Evolutionary conservation across 30 jellyfish, hydroid and myxozoan genomes (phyloP).

Genomic region (Rhopilema esculentum): DNA sequence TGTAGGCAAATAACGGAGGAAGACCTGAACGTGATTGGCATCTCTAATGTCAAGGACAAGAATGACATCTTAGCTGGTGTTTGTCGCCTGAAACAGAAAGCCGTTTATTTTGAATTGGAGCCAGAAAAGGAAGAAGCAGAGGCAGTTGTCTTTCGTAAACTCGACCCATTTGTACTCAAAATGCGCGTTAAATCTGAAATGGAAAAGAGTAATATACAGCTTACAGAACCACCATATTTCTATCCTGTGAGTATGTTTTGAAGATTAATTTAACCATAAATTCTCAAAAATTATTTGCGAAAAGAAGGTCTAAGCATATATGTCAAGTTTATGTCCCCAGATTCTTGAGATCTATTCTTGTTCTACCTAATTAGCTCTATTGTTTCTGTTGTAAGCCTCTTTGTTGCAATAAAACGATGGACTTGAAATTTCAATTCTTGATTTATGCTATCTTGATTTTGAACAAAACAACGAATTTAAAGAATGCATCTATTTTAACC

Average conservation of each 20-base stretch:
- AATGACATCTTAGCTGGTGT: slow-evolving; percentile 90
- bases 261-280: too few relatives aligned
- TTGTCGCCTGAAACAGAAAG: slow-evolving; percentile 69
- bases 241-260: slow-evolving; percentile 73
- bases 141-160: slow-evolving; percentile 32
- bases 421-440: too few relatives aligned
- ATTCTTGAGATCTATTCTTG: too few relatives aligned
- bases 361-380: too few relatives aligned
- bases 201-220: slow-evolving; percentile 68
- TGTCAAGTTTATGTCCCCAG: too few relatives aligned
- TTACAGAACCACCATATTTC: slow-evolving; percentile 94
- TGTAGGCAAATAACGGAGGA: slow-evolving; percentile 82
- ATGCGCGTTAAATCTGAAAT: slow-evolving; percentile 83
- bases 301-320: too few relatives aligned
- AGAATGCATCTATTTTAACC: too few relatives aligned
- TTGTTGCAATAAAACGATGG: too few relatives aligned
- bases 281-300: too few relatives aligned
- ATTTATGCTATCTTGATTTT: too few relatives aligned
- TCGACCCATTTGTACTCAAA: slow-evolving; percentile 71
- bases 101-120: slow-evolving; percentile 87
- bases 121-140: slow-evolving; percentile 60
- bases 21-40: slow-evolving; percentile 85
- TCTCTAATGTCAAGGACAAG: slow-evolving; percentile 79
- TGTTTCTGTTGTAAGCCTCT: too few relatives aligned
- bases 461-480: too few relatives aligned